Percentiles rank a stretch among this genome's conserved stretches.
phyloP scores from a whole-genome alignment of 2,888 invertebrate species.

The Pollenia amentaria region DNA sequence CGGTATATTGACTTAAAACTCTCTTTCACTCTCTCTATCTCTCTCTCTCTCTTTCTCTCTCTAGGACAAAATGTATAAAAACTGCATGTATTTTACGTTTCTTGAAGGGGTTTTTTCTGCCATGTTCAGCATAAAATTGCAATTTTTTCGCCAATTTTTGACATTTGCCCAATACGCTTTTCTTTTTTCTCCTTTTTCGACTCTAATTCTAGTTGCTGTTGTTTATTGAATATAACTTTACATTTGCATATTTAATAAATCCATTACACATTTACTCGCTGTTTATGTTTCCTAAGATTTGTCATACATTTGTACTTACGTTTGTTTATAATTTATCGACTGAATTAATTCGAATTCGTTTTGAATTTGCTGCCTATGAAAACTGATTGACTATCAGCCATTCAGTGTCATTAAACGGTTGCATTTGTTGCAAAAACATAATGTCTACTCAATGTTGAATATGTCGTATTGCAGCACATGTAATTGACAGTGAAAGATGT shows the following conservation, averaged over 20 bases:
- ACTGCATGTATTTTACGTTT: constrained; percentile 17
- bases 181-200: not conserved
- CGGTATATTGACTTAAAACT: constrained; percentile 59
- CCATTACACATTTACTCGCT: constrained; percentile 11
- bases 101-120: constrained; percentile 23
- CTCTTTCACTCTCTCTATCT: not conserved
- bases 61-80: constrained; percentile 18
- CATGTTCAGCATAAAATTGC: constrained; percentile 67
- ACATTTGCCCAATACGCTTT: constrained; percentile 51
- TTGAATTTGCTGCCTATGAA: constrained; percentile 33
- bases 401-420: constrained; percentile 60
- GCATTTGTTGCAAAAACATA: constrained; percentile 52
- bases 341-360: constrained; percentile 53
- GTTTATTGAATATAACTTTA: constrained; percentile 61
- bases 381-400: constrained; percentile 61
- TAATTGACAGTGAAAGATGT: constrained; percentile 59
- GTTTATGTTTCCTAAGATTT: not conserved
- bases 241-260: constrained; percentile 55
- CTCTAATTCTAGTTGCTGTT: constrained; percentile 46
- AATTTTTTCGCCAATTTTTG: constrained; percentile 61
- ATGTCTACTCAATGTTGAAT: constrained; percentile 19
- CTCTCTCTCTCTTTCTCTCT: not conserved
- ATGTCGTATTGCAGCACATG: constrained; percentile 47
- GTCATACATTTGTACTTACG: constrained; percentile 37
- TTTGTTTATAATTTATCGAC: constrained; percentile 53